Evolutionary conservation across 2,888 invertebrate genomes (phyloP).

Genomic region (Plemyria rubiginata): DNA sequence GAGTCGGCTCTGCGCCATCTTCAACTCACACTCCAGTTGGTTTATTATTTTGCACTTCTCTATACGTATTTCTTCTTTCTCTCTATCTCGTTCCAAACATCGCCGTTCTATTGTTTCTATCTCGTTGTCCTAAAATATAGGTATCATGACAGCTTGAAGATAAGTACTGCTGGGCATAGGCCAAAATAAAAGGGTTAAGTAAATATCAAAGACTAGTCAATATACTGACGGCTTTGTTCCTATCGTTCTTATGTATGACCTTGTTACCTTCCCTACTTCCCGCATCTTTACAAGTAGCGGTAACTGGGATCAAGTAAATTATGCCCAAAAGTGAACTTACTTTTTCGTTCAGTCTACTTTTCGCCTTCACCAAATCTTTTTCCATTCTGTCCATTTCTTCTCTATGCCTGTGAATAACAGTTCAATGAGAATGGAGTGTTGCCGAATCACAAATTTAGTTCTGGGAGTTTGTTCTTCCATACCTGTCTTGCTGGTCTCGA

Average conservation of each 20-base stretch:
- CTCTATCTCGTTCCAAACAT: constrained; percentile 84
- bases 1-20: constrained; percentile 84
- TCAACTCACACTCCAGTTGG: constrained; percentile 84
- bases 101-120: constrained; percentile 80
- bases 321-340: constrained; percentile 51
- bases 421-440: not conserved
- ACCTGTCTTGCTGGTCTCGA: constrained; percentile 81
- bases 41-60: constrained; percentile 87
- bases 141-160: too few relatives aligned
- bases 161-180: too few relatives aligned
- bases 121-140: constrained; percentile 75
- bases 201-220: too few relatives aligned
- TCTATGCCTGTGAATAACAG: constrained; percentile 64
- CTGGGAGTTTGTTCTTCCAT: constrained; percentile 14
- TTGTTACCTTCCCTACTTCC: too few relatives aligned
- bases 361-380: constrained; percentile 82
- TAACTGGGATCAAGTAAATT: too few relatives aligned
- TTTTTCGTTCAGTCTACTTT: constrained; percentile 81
- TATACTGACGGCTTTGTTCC: too few relatives aligned
- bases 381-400: constrained; percentile 82
- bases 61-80: constrained; percentile 85
- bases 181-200: too few relatives aligned
- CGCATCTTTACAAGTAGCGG: too few relatives aligned
- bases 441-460: not conserved
- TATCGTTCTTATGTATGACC: too few relatives aligned